Evolutionary conservation across 92 coral and sea anemone species (phyloP).

Genomic region (Muricea muricata): DNA sequence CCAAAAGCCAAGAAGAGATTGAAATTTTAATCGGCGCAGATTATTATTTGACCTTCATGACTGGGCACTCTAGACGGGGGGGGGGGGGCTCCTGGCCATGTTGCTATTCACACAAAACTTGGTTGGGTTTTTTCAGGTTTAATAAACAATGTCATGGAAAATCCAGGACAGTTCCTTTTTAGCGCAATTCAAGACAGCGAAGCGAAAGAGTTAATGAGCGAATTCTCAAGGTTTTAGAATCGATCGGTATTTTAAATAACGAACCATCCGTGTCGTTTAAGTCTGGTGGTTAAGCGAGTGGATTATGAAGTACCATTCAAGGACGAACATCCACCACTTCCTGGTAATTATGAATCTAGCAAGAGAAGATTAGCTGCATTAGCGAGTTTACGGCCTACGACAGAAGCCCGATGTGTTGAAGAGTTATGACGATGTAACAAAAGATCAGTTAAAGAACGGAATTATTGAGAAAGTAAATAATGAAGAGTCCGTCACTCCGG

Average conservation of each 20-base stretch:
- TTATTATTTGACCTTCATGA: slow-evolving; percentile 64
- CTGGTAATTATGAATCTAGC: slow-evolving; percentile 53
- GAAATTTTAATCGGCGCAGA: slow-evolving; percentile 70
- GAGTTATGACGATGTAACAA: slow-evolving; percentile 34
- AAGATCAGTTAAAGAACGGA: slow-evolving; percentile 48
- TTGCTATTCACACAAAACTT: slow-evolving; percentile 29
- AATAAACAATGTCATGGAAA: not conserved
- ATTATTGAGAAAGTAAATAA: slow-evolving; percentile 28
- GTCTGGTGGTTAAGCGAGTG: slow-evolving; percentile 8
- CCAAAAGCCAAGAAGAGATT: slow-evolving; percentile 40
- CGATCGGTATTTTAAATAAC: slow-evolving; percentile 37
- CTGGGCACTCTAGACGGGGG: slow-evolving; percentile 59
- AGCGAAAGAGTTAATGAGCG: not conserved
- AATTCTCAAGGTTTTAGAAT: slow-evolving; percentile 36
- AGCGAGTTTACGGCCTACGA: slow-evolving; percentile 35
- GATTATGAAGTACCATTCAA: slow-evolving; percentile 72
- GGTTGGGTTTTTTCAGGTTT: slow-evolving; percentile 48
- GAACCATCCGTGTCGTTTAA: slow-evolving; percentile 37
- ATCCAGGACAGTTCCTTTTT: not conserved
- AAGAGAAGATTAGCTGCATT: slow-evolving; percentile 4
- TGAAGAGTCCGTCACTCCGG: not conserved
- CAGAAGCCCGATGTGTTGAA: slow-evolving; percentile 44
- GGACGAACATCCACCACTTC: slow-evolving; percentile 49
- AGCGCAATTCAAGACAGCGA: slow-evolving; percentile 1
- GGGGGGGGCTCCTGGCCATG: slow-evolving; percentile 39